Evolutionary conservation across 2,888 invertebrate species (phyloP).

Genomic region (Ptychoptera contaminata): DNA sequence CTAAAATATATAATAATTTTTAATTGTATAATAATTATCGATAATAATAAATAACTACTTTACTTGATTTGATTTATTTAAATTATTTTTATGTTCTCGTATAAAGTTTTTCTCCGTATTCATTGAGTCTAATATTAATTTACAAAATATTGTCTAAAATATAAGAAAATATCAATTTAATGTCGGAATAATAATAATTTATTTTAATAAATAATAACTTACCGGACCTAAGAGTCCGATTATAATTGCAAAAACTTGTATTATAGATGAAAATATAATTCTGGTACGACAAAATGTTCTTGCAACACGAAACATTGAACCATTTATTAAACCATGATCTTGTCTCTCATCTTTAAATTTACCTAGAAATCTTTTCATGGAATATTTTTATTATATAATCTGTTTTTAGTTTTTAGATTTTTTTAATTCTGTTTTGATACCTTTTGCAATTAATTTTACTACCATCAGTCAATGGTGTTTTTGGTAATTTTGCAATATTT

Average conservation of each 20-base stretch:
- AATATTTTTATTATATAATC: not conserved
- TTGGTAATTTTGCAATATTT: slow-evolving; percentile 1
- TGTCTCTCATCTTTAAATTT: slow-evolving; percentile 10
- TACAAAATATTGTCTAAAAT: slow-evolving; percentile 2
- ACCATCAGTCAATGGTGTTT: slow-evolving; percentile 6
- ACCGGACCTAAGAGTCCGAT: slow-evolving; percentile 5
- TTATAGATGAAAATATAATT: slow-evolving; percentile 7
- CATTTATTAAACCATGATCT: slow-evolving; percentile 4
- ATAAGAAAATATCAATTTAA: too few species aligned
- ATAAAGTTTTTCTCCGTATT: not conserved
- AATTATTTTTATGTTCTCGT: not conserved
- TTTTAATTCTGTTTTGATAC: not conserved
- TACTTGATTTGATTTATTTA: not conserved
- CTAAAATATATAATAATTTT: too few species aligned
- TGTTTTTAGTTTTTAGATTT: not conserved
- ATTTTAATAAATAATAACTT: not conserved
- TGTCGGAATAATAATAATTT: not conserved
- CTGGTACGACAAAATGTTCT: slow-evolving; percentile 9
- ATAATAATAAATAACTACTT: too few species aligned
- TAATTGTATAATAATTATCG: too few species aligned
- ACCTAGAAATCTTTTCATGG: slow-evolving; percentile 6
- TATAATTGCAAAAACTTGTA: slow-evolving; percentile 6
- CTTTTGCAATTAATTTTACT: slow-evolving; percentile 8
- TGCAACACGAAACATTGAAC: slow-evolving; percentile 8
- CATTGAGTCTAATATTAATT: slow-evolving; percentile 3